These are phyloP conservation scores for Troglohyphantes excavatus DNA, from an alignment of 2,888 invertebrate genomes.

Conservation along the genomic window DNA sequence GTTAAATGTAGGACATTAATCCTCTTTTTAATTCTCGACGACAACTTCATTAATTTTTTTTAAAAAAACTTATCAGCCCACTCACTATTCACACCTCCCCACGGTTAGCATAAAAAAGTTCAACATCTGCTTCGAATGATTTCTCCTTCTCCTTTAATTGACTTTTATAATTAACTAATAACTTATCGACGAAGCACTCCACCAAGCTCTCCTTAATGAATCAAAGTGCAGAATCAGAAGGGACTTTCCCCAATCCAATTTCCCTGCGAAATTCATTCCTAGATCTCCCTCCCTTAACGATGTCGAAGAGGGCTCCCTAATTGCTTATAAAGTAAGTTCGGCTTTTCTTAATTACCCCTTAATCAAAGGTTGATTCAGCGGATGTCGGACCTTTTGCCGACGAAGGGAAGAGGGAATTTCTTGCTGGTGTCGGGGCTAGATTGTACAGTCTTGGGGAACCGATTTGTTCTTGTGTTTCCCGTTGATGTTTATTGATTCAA, in stretches of 20 bases:
- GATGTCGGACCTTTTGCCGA: neutral
- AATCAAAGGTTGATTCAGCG: slow-evolving; percentile 57
- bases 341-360: slow-evolving; percentile 70
- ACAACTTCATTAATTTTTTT: neutral
- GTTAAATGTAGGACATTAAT: no score
- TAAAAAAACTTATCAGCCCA: neutral
- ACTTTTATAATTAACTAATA: slow-evolving; percentile 56
- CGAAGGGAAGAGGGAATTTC: no score
- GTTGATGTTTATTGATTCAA: no score
- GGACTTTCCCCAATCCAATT: neutral
- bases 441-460: no score
- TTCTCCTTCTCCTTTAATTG: slow-evolving; percentile 31
- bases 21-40: no score
- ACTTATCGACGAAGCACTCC: slow-evolving; percentile 39
- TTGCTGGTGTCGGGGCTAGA: no score
- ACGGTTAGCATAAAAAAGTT: neutral
- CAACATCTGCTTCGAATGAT: neutral
- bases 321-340: slow-evolving; percentile 62
- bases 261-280: slow-evolving; percentile 1
- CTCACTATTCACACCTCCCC: neutral
- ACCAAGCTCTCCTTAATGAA: neutral
- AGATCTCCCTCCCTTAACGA: slow-evolving; percentile 37
- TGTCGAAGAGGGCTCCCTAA: slow-evolving; percentile 43
- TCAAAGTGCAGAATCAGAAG: neutral
- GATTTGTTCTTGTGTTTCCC: no score